These are phyloP conservation scores for Anguilla megastoma DNA, from an alignment of 2,797 vertebrate species.

Conservation along the genomic window DNA sequence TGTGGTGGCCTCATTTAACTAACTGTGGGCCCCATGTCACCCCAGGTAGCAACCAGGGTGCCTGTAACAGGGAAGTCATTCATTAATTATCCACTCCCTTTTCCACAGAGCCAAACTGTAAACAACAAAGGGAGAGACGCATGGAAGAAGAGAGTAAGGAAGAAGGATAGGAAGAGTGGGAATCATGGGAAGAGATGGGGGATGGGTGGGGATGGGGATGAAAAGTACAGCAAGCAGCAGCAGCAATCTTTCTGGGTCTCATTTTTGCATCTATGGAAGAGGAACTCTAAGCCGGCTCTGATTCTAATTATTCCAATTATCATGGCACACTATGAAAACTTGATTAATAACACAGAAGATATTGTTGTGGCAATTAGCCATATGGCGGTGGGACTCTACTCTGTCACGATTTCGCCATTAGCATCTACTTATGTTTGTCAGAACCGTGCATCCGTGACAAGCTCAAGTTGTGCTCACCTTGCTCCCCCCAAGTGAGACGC, in stretches of 20 bases:
- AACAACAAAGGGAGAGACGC: conserved; percentile 73
- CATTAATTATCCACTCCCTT: conserved; percentile 83
- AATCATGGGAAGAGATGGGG: conserved; percentile 31
- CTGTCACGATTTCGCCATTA: conserved; percentile 99
- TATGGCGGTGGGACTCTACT: conserved; percentile 99
- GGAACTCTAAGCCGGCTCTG: conserved; percentile 83
- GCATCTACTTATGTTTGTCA: conserved; percentile 99
- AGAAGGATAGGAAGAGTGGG: conserved; percentile 29
- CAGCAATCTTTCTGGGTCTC: conserved; percentile 64
- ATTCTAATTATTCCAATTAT: conserved; percentile 99
- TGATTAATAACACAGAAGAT: conserved; percentile 99
- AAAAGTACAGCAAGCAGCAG: background rate
- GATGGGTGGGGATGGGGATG: conserved; percentile 21
- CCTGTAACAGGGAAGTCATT: conserved; percentile 71
- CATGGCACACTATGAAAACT: conserved; percentile 99
- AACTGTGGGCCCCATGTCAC: conserved; percentile 65
- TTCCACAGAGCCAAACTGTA: conserved; percentile 74
- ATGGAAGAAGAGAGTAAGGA: conserved; percentile 49
- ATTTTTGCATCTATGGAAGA: conserved; percentile 66
- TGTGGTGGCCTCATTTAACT: conserved; percentile 71
- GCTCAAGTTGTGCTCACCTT: conserved; percentile 97
- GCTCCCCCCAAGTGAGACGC: conserved; percentile 85
- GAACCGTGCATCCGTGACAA: conserved; percentile 98
- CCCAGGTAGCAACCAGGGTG: conserved; percentile 63
- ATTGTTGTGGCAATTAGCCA: conserved; percentile 99